Evolutionary conservation across 2,888 invertebrate species (phyloP).

Genomic region (Sepiola atlantica): DNA sequence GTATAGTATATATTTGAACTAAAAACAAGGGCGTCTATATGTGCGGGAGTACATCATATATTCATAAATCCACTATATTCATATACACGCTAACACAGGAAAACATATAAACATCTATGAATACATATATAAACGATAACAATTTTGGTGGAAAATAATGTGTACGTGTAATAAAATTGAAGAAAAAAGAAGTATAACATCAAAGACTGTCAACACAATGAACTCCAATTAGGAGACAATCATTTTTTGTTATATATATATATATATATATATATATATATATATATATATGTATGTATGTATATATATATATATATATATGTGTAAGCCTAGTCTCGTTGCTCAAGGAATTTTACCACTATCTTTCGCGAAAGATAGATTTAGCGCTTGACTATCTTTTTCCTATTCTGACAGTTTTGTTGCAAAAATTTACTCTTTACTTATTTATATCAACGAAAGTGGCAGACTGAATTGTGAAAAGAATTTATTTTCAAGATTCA

Average conservation of each 20-base stretch:
- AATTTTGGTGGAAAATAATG: neutral
- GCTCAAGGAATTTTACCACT: neutral
- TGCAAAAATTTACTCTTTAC: neutral
- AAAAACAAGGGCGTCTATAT: neutral
- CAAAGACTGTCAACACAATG: slow-evolving; percentile 32
- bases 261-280: neutral
- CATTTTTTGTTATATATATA: neutral
- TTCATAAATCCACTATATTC: neutral
- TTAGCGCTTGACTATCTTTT: neutral
- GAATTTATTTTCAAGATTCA: neutral
- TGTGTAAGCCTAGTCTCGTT: neutral
- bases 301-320: too few species aligned
- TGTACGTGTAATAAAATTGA: neutral
- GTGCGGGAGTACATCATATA: neutral
- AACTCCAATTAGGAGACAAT: neutral
- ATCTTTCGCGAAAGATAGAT: neutral
- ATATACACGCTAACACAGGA: neutral
- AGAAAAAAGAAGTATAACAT: neutral
- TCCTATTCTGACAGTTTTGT: neutral
- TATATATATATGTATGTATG: neutral
- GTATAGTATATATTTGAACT: neutral
- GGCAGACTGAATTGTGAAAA: neutral
- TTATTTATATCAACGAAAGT: neutral
- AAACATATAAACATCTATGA: neutral
- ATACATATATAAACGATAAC: neutral